These are phyloP conservation scores for Cryptoprocta ferox DNA, from an alignment of 2,797 vertebrate genomes.

Conservation along the genomic window DNA sequence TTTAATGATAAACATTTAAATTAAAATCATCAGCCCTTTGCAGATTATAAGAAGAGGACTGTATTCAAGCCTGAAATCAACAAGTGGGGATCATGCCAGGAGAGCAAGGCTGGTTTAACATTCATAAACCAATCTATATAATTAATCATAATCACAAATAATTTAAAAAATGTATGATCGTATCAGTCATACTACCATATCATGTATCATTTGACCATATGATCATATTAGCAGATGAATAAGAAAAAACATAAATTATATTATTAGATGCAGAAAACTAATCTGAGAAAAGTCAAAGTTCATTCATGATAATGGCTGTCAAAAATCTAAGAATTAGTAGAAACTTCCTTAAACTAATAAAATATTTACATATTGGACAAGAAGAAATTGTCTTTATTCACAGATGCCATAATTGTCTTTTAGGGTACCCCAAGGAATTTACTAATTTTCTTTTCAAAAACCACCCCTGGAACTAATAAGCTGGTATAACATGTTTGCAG, in stretches of 20 bases:
- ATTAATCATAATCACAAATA: background rate
- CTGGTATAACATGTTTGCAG: background rate
- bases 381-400: background rate
- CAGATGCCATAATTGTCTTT: background rate
- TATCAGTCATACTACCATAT: background rate
- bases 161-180: background rate
- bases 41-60: background rate
- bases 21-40: background rate
- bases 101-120: background rate
- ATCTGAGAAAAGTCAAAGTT: background rate
- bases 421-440: background rate
- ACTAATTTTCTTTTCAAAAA: background rate
- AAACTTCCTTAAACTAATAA: background rate
- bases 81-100: background rate
- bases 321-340: background rate
- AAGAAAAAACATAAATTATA: background rate
- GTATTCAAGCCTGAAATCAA: background rate
- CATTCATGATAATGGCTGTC: background rate
- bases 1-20: background rate
- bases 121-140: background rate
- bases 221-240: background rate
- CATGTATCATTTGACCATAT: background rate
- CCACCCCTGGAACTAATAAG: background rate
- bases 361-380: background rate
- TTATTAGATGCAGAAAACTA: background rate